Evolutionary conservation across 2,797 vertebrate genomes (phyloP), one percentile per base, ranked within the genome.

Genomic region (Bradypodion pumilum): DNA sequence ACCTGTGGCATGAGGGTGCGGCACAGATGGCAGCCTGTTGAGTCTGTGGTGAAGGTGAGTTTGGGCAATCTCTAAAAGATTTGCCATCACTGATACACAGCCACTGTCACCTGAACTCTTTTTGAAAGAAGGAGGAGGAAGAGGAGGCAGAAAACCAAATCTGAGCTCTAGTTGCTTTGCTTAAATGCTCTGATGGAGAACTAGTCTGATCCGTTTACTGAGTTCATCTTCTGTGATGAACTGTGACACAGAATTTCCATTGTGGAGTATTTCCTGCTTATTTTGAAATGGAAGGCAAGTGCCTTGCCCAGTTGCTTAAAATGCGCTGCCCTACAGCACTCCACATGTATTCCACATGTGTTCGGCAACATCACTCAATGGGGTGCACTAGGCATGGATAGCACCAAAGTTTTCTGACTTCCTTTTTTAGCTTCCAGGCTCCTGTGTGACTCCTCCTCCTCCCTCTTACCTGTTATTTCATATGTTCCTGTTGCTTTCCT

Each of bases 181-280:
- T n/a, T 72, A 72, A 69, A 46, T 37, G 19, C 84, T 82, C 68
- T 78, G 44, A 83, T 87, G 59, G 29, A 2, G 19, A 32, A 40
- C 29, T 40, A 70, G 66, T 3, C 49, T 80, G 15, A 29, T 40
- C 32, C 37, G 8, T 25, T 16, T 21, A 52, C n/a, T 68, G 27
- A n/a, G 5, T 40, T 68, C 5, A 23, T n/a, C 4, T n/a, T 40
- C 42, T 75, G 25, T 29, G 15, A 35, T 52, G 1, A 10, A 66
- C 44, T 49, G 25, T 74, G 60, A 60, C 32, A 37, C 44, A 75
- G 27, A 82, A 66, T 40, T 35, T 66, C 40, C 4, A 35, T 74
- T 35, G 7, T 19, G 46, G 77, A 46, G 60, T 25, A 46, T 65
- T 23, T 37, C 40, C 1, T n/a, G 27, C 9, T 44, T 13, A 10